Evolutionary conservation across 2,888 invertebrate genomes (phyloP).

Genomic region (Brachyopa scutellaris): DNA sequence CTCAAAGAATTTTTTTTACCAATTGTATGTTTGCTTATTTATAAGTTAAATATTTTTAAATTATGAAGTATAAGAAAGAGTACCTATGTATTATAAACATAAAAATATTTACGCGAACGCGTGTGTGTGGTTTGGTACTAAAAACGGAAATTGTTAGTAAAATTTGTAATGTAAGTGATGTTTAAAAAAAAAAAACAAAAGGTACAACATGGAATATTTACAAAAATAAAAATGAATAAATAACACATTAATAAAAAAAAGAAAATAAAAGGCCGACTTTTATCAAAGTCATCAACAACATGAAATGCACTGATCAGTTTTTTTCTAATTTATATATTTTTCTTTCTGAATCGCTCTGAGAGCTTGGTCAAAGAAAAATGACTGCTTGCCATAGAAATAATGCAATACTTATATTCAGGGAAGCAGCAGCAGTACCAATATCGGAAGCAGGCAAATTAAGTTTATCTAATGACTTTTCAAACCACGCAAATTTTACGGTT

Average conservation of each 20-base stretch:
- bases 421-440: constrained; percentile 30
- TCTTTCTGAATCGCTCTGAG: neutral
- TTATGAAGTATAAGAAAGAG: too few species aligned
- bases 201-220: constrained; percentile 19
- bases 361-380: neutral
- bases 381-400: too few species aligned
- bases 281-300: constrained; percentile 29
- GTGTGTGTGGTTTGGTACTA: constrained; percentile 68
- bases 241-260: constrained; percentile 38
- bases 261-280: constrained; percentile 53
- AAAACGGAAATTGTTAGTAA: constrained; percentile 64
- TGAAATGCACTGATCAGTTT: constrained; percentile 51
- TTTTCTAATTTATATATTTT: neutral
- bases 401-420: neutral
- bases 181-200: constrained; percentile 35
- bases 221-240: constrained; percentile 2
- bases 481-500: constrained; percentile 1
- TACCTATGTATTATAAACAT: neutral
- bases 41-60: too few species aligned
- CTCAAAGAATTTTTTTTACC: neutral
- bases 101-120: constrained; percentile 54
- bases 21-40: too few species aligned
- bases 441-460: constrained; percentile 3
- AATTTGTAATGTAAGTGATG: constrained; percentile 63
- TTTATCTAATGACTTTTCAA: neutral